phyloP scores from a whole-genome alignment of 2,113 vertebrate genomes.

The Ictidomys tridecemlineatus region DNA sequence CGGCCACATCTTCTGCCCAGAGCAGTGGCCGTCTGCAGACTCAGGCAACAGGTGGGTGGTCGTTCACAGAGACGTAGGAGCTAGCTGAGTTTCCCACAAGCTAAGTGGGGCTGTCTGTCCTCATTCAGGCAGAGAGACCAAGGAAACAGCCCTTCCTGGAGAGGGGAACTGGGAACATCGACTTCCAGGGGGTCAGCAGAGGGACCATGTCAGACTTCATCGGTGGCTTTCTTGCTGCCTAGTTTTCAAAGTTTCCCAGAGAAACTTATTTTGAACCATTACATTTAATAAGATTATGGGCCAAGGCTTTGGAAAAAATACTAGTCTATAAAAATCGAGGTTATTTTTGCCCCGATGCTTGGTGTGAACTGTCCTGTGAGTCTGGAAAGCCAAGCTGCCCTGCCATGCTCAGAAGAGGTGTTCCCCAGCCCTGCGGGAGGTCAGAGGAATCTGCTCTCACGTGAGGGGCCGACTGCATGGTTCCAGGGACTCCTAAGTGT shows the following conservation, averaged over 20 bases:
- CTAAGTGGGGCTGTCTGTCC: background rate
- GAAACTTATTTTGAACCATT: conserved; percentile 72
- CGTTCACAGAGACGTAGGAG: background rate
- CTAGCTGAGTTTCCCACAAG: background rate
- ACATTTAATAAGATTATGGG: conserved; percentile 60
- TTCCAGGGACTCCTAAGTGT: background rate
- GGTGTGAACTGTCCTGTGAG: background rate
- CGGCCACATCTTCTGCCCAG: too few species aligned
- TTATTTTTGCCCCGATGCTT: conserved; percentile 69
- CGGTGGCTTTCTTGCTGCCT: background rate
- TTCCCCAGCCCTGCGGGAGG: background rate
- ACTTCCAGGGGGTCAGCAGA: background rate
- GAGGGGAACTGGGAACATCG: background rate
- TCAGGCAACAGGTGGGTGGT: too few species aligned
- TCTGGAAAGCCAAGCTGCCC: background rate
- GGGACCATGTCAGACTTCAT: rapidly evolving
- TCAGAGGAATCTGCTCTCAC: rapidly evolving
- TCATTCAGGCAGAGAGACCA: background rate
- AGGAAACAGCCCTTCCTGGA: background rate
- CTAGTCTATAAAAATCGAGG: conserved; percentile 78
- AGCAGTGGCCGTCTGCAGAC: too few species aligned
- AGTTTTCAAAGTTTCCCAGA: conserved; percentile 62
- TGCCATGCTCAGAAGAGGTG: background rate
- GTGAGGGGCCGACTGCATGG: background rate
- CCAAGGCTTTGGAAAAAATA: conserved; percentile 56